Evolutionary conservation across 2,888 invertebrate genomes (phyloP).

Genomic region (Bombylius major): DNA sequence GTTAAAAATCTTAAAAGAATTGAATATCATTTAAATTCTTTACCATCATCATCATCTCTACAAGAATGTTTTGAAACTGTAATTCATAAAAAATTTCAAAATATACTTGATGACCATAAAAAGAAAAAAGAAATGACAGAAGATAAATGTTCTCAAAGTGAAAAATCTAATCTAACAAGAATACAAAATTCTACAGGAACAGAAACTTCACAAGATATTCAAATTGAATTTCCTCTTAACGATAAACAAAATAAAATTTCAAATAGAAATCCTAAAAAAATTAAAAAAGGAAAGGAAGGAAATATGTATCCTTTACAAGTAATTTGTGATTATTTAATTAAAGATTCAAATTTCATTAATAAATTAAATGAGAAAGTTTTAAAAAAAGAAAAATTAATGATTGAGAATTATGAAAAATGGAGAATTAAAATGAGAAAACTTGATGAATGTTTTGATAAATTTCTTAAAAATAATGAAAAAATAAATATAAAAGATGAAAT

Average conservation of each 20-base stretch:
- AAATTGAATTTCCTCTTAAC: background rate
- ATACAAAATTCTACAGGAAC: background rate
- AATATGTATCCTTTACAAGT: background rate
- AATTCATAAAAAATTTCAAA: background rate
- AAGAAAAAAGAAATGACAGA: background rate
- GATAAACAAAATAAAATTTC: background rate
- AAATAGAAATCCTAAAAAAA: background rate
- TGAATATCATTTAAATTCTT: no score
- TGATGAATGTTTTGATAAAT: slow-evolving; percentile 19
- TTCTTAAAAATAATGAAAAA: slow-evolving; percentile 19
- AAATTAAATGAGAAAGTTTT: background rate
- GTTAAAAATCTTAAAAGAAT: no score
- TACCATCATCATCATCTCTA: background rate
- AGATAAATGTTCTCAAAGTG: background rate
- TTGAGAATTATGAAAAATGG: background rate
- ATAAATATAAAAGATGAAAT: slow-evolving; percentile 20
- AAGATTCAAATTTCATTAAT: background rate
- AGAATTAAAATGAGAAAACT: slow-evolving; percentile 18
- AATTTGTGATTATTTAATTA: background rate
- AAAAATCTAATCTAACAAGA: background rate
- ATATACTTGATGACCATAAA: no score
- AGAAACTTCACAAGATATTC: background rate
- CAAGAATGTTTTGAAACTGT: background rate
- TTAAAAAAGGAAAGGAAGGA: background rate
- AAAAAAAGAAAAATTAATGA: background rate